Conservation (phyloP, 2,888 invertebrate genomes). For the Agonopterix heracliana region DNA sequence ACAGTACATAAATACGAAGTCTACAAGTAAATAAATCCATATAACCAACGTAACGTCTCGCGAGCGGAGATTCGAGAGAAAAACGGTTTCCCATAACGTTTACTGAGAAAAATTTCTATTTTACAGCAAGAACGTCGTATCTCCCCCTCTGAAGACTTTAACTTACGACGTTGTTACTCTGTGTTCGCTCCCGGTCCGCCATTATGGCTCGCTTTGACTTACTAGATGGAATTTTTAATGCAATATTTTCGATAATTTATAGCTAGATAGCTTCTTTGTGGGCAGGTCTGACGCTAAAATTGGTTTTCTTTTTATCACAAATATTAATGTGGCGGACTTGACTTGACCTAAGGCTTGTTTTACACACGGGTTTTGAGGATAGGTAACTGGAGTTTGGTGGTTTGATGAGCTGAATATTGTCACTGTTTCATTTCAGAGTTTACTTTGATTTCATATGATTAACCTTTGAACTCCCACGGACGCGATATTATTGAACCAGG, state of each 20-base stretch:
- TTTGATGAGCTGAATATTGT: no score
- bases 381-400: neutral
- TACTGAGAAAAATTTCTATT: conserved; percentile 49
- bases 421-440: no score
- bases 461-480: no score
- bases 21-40: no score
- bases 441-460: no score
- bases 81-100: conserved; percentile 61
- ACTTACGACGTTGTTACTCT: conserved; percentile 34
- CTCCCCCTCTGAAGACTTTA: conserved; percentile 21
- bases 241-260: conserved; percentile 82
- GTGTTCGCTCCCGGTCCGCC: conserved; percentile 28
- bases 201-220: conserved; percentile 80
- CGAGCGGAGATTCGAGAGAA: conserved; percentile 32
- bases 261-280: conserved; percentile 73
- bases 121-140: conserved; percentile 29
- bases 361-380: conserved; percentile 25
- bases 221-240: conserved; percentile 85
- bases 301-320: conserved; percentile 68
- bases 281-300: conserved; percentile 40
- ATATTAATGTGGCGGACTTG: conserved; percentile 53
- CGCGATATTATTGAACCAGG: no score
- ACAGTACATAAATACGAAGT: no score
- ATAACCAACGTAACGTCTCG: conserved; percentile 6
- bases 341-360: conserved; percentile 52